Percentiles rank a stretch among this genome's conserved stretches.
Conservation (phyloP, 2,113 vertebrate species). For the Semnornis frantzii region DNA sequence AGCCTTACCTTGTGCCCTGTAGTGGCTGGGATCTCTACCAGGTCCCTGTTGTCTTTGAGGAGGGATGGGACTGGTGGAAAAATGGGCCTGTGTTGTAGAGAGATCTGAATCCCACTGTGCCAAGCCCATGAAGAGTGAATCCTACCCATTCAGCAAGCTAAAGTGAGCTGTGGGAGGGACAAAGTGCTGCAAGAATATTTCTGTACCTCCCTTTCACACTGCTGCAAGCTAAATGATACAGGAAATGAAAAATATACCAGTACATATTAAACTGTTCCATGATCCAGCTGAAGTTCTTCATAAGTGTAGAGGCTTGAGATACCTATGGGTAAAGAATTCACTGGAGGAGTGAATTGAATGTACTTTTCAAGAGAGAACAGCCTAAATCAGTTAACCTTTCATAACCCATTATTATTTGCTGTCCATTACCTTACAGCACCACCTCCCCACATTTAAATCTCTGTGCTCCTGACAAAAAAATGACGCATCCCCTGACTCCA, state of each 20-base stretch:
- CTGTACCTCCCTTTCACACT: background rate
- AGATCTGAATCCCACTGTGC: background rate
- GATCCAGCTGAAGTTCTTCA: background rate
- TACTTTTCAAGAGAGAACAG: background rate
- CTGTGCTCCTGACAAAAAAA: background rate
- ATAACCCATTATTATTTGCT: background rate
- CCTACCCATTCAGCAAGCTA: background rate
- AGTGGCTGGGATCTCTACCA: background rate
- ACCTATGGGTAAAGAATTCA: background rate
- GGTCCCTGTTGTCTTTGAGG: background rate
- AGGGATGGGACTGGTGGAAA: background rate
- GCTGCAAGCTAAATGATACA: background rate
- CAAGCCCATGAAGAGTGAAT: background rate
- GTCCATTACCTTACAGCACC: background rate
- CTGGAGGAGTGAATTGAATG: background rate
- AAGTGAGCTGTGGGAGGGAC: background rate
- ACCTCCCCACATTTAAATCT: background rate
- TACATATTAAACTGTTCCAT: background rate
- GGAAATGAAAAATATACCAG: background rate
- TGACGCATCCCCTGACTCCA: fast-evolving
- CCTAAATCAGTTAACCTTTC: background rate
- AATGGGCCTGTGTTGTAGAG: background rate
- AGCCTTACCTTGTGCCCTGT: background rate
- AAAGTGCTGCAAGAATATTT: background rate
- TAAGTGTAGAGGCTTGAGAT: background rate